Evolutionary conservation across 2,113 vertebrate species (phyloP), one percentile per base, ranked within the genome.

Genomic region (Helogale parvula): DNA sequence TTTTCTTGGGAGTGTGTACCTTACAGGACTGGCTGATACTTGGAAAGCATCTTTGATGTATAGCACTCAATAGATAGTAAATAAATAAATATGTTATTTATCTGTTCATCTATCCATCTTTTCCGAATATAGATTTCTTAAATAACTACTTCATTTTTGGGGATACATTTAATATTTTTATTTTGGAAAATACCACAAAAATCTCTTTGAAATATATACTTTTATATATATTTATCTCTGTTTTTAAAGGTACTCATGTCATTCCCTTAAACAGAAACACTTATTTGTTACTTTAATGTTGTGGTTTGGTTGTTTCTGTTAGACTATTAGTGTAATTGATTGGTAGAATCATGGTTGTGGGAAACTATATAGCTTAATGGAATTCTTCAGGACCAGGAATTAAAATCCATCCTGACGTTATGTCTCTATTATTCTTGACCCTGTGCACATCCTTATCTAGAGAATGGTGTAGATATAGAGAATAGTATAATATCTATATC

Each of bases 311-410:
- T 98, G 86, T 94, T 98, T 97, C 77, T 63, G 57, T 88, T 93
- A 92, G 19, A 92, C 50, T 91, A 77, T 96, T 97, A 92, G 16
- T 85, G 27, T 96, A 98, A 97, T 94, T 97, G 83, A 97, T 93
- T 88, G 80, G 79, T 89, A 83, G 41, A 93, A 91, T 93, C 86
- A 77, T 97, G 45, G 35, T 93, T 97, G 82, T 95, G 96, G 91
- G 93, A 94, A 97, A 84, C 38, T 79, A 96, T 92, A 90, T 33
- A 90, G 68, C 82, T 93, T 97, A 97, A 96, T 92, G 90, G 68
- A 96, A 97, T 94, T 88, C 23, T 86, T 84, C 35, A 96, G 38
- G 29, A 92, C 27, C n/a, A 96, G 68, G 57, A 97, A 92, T 92
- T 97, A 95, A 97, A 92, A 96, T 71, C 31, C 45, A 50, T 90